Conservation (phyloP, 2,888 invertebrate genomes). For the Netelia melanura region DNA sequence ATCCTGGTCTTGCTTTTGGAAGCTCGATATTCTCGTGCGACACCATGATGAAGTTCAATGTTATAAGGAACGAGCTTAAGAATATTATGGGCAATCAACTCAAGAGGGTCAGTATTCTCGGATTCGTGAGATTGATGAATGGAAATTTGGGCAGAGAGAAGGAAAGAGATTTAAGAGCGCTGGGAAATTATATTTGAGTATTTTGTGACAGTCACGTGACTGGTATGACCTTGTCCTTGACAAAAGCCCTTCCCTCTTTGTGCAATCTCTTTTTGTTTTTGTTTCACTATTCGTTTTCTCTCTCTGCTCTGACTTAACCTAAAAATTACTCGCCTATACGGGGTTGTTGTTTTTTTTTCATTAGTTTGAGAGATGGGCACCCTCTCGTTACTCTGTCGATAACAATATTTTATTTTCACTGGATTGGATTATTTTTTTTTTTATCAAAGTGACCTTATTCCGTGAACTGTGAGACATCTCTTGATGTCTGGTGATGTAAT, state of each 20-base stretch:
- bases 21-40: slow-evolving; percentile 97
- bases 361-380: too few species aligned
- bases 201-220: slow-evolving; percentile 45
- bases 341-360: too few species aligned
- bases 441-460: too few species aligned
- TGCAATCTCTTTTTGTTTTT: neutral
- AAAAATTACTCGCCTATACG: neutral
- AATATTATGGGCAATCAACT: slow-evolving; percentile 98
- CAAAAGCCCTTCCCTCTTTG: neutral
- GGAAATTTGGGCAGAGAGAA: neutral
- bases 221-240: slow-evolving; percentile 51
- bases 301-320: slow-evolving; percentile 7
- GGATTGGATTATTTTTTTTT: too few species aligned
- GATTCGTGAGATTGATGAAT: slow-evolving; percentile 42
- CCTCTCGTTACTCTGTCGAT: too few species aligned
- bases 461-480: too few species aligned
- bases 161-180: neutral
- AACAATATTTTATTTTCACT: too few species aligned
- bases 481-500: too few species aligned
- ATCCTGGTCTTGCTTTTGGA: slow-evolving; percentile 96
- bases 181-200: neutral
- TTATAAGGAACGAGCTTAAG: slow-evolving; percentile 98
- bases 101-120: slow-evolving; percentile 93
- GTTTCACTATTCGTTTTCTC: neutral
- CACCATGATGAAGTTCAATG: slow-evolving; percentile 98